phyloP scores from a whole-genome alignment of 2,113 vertebrate genomes.

The Tupaia tana region DNA sequence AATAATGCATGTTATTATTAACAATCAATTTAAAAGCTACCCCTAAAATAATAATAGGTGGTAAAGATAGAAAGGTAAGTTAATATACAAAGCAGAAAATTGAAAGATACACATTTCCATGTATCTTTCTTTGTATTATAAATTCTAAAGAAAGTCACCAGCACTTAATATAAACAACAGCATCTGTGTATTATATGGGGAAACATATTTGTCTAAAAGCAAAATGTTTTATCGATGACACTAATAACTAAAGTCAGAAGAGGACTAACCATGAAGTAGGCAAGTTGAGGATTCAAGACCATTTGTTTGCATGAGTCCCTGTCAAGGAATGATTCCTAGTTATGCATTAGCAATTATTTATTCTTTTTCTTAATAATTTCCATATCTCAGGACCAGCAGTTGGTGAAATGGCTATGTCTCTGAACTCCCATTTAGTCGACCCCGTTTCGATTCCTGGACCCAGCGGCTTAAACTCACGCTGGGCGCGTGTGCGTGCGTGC shows the following conservation, averaged over 20 bases:
- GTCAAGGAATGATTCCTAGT: not conserved
- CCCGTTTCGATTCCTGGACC: too few species aligned
- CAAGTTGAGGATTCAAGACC: not conserved
- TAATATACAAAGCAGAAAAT: not conserved
- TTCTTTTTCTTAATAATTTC: not conserved
- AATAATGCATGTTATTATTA: not conserved
- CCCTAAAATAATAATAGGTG: not conserved
- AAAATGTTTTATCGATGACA: not conserved
- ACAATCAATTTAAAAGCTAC: not conserved
- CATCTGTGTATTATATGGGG: not conserved
- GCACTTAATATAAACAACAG: constrained; percentile 15
- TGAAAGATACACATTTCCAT: not conserved
- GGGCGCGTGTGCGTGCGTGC: too few species aligned
- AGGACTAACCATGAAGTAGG: not conserved
- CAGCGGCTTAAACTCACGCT: too few species aligned
- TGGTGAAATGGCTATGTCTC: too few species aligned
- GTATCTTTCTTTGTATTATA: not conserved
- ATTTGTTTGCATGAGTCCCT: not conserved
- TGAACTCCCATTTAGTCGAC: too few species aligned
- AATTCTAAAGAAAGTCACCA: not conserved
- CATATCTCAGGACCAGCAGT: too few species aligned
- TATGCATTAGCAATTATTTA: not conserved
- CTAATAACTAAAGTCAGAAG: not conserved
- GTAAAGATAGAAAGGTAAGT: not conserved
- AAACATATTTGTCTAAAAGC: constrained; percentile 28